Evolutionary conservation across 1,140 invertebrate genomes (phyloP), one percentile per base, ranked within the genome.

Genomic region (Bombus cullumanus): DNA sequence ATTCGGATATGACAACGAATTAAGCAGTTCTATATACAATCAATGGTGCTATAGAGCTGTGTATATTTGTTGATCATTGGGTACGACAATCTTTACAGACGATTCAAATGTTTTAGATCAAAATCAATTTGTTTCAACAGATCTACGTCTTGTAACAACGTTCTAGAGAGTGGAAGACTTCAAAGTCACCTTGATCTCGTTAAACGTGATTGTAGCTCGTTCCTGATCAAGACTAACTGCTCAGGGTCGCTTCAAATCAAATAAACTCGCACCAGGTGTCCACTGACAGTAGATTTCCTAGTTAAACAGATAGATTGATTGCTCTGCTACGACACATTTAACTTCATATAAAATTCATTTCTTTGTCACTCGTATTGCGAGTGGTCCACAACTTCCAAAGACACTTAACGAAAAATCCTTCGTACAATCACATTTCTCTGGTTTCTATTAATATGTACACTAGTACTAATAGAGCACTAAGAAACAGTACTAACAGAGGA

Each of bases 221-320:
- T 75, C 37, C 47, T 34, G 47, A 53, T 53, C 43, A 34, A 53
- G 25, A 57, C 47, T 57, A 75, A 75, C 73, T 28, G 31, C 43
- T 53, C 73, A 43, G 13, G 43, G 22, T 37, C 73, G 47, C 28
- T 53, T 37, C 72, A 0, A 37, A 57, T 57, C 31, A 15, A 75
- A 75, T 75, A 75, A 57, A 75, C 41, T 74, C 41, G 72, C 41
- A 12, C 15, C n/a, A 74, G 72, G 72, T 74, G 72, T 53, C 72
- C 72, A 15, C 41, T 9, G 59, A 12, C 59, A 13, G 31, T 31
- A 74, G n/a, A 53, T 34, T 74, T 74, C 9, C 72, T 34, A 74
- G 72, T 74, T 74, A 53, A 74, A 74, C 39, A 34, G 41, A 74
- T 31, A 47, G n/a, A 41, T n/a, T 74, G 34, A 74, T 47, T 1